Percentiles rank a stretch among this genome's conserved stretches.
phyloP scores from a whole-genome alignment of 2,888 invertebrate species.

The Diarsia brunnea region DNA sequence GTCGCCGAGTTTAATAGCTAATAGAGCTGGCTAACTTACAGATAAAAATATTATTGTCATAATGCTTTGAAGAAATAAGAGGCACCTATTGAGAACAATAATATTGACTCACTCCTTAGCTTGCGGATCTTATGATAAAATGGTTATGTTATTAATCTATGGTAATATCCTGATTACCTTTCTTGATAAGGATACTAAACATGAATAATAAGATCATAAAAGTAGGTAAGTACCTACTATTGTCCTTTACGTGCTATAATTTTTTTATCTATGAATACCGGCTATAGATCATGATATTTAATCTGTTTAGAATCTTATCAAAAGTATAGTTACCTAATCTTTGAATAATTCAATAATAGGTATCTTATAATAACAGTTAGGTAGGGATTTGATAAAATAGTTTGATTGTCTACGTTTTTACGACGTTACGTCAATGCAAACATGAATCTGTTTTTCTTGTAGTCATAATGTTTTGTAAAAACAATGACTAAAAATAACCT shows the following conservation, averaged over 20 bases:
- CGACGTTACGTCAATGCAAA: background rate
- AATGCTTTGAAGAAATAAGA: background rate
- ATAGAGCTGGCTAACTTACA: too few species aligned
- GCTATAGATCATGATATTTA: background rate
- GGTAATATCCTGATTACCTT: background rate
- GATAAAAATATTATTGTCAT: too few species aligned
- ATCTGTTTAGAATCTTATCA: slow-evolving; percentile 2
- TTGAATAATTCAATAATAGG: background rate
- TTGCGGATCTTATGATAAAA: background rate
- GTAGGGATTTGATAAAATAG: background rate
- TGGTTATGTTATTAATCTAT: background rate
- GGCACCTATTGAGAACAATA: background rate
- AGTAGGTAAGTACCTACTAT: background rate
- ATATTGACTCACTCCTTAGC: background rate
- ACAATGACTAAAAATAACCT: background rate
- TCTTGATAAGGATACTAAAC: background rate
- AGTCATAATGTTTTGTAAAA: background rate
- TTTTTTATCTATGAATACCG: background rate
- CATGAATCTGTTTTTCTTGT: background rate
- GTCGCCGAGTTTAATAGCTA: background rate
- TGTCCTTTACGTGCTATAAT: background rate
- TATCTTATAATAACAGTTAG: background rate
- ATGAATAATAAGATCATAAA: background rate
- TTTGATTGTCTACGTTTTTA: background rate
- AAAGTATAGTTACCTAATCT: background rate